Percentiles rank a stretch among this genome's conserved stretches.
These are phyloP conservation scores for Ceyx melanurus DNA, from an alignment of 2,113 vertebrate species.

Conservation along the genomic window DNA sequence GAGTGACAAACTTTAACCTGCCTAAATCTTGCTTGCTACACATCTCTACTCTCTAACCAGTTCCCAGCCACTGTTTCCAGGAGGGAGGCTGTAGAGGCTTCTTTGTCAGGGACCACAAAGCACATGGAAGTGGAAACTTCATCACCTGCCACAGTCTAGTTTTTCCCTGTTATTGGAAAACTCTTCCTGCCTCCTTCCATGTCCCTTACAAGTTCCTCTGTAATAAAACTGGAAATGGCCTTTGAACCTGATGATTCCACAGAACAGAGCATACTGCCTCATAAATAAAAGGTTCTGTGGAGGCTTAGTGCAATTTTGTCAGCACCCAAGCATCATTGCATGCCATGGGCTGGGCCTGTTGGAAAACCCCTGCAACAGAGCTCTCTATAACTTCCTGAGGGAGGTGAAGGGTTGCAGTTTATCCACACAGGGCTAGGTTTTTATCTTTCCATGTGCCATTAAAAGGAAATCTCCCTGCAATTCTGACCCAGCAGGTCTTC, in stretches of 20 bases:
- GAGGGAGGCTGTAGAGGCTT: background rate
- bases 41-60: background rate
- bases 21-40: background rate
- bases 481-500: accelerated
- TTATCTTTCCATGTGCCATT: background rate
- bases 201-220: background rate
- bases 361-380: background rate
- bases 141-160: accelerated
- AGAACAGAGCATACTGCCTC: background rate
- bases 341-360: accelerated
- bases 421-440: background rate
- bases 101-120: background rate
- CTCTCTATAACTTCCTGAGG: background rate
- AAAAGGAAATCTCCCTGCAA: background rate
- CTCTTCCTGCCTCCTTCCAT: background rate
- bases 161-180: background rate
- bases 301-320: background rate
- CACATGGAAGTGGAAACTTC: background rate
- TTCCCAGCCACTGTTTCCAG: accelerated
- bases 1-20: background rate
- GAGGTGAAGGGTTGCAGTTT: background rate
- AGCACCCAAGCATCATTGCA: background rate
- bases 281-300: background rate
- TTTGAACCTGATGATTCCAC: background rate
- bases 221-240: background rate